Evolutionary conservation across 2,797 vertebrate species (phyloP), one percentile per base, ranked within the genome.

Genomic region (Diglossa cyanea): DNA sequence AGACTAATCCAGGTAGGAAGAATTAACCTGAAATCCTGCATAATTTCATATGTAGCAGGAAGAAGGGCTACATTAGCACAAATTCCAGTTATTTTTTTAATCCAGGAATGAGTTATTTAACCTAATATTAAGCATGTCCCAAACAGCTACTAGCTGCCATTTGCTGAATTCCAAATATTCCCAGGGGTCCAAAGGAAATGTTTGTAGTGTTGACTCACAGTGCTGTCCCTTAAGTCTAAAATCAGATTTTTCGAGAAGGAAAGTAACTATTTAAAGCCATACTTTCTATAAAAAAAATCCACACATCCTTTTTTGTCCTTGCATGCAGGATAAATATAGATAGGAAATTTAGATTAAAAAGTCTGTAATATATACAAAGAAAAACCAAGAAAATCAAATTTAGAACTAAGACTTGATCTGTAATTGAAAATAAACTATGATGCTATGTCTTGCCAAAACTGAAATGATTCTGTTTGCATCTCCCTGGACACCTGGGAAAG

Each of bases 191-290:
- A 82, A 81, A 92, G 66, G 51, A 93, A 92, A 89, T 67, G 21
- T 76, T 94, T 89, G 40, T 60, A 84, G 57, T 71, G 73, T 51
- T 96, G 82, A 86, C 63, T 88, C 65, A 88, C 30, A 90, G 48
- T 54, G 31, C 68, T 57, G n/a, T 51, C 88, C 45, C 58, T 78
- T 76, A 75, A 70, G 45, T 71, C 74, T 89, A 83, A 94, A 94
- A 76, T 42, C 50, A 81, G 76, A 87, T 31, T 79, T 90, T 66
- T 91, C 3, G 7, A 88, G 86, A 89, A 88, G 47, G 28, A 90
- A 75, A 6, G 6, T 65, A 85, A 35, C 84, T 92, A 90, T 94
- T 95, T 96, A 96, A 96, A 95, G 88, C 26, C n/a, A 74, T 53
- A 40, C 5, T 50, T 24, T 57, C 31, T 28, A 62, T 47, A 7